Conservation (phyloP, 2,797 vertebrate genomes). For the Acropternis orthonyx region DNA sequence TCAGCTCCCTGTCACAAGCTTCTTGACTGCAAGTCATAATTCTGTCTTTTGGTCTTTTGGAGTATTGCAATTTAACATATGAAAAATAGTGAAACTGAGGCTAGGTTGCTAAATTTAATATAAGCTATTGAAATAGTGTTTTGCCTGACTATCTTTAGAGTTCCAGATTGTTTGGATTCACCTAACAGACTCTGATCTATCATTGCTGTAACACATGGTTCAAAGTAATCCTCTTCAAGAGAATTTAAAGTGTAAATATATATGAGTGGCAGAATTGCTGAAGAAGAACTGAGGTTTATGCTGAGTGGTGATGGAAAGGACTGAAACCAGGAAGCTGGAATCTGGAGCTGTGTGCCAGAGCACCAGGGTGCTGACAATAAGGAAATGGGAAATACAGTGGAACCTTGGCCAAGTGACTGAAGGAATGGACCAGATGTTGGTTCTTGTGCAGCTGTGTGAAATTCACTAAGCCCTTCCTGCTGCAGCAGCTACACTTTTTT, state of each 20-base stretch:
- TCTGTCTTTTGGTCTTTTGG: neutral
- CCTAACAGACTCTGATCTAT: neutral
- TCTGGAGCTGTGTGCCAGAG: neutral
- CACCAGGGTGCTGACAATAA: neutral
- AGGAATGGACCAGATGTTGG: neutral
- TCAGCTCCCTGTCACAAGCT: neutral
- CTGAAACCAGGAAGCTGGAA: neutral
- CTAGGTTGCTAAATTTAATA: neutral
- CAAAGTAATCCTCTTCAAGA: neutral
- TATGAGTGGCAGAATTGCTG: neutral
- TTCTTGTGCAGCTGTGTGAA: neutral
- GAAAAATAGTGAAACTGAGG: neutral
- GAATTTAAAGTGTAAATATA: neutral
- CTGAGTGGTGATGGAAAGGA: neutral
- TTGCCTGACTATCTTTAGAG: neutral
- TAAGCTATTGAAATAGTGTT: neutral
- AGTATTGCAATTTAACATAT: neutral
- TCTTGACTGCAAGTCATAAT: neutral
- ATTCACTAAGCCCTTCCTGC: neutral
- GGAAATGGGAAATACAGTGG: neutral
- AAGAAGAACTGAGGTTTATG: neutral
- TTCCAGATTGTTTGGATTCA: neutral
- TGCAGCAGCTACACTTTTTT: neutral
- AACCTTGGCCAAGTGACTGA: neutral
- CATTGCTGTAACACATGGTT: neutral